Evolutionary conservation across 53 echinoderm and acorn worm species (phyloP).

Genomic region (Astropecten irregularis): DNA sequence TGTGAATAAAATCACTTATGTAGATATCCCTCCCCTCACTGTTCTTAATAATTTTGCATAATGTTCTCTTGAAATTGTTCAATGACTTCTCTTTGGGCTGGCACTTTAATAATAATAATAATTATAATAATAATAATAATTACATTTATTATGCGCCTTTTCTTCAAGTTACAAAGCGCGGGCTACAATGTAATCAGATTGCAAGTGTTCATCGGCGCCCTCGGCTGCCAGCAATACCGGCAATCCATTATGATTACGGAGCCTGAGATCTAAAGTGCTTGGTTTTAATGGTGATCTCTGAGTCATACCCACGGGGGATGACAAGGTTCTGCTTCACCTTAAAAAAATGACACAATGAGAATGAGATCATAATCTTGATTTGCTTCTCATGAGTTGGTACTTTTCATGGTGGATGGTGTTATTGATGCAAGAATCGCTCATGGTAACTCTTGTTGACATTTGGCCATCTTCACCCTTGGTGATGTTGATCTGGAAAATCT

Average conservation of each 20-base stretch:
- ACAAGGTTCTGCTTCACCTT: background rate
- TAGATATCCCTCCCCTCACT: background rate
- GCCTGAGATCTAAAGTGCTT: too few relatives aligned
- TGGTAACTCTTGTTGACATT: too few relatives aligned
- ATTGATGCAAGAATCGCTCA: background rate
- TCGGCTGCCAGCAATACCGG: too few relatives aligned
- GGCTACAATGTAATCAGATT: too few relatives aligned
- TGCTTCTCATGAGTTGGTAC: background rate
- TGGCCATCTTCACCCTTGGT: background rate
- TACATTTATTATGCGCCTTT: too few relatives aligned
- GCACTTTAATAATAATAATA: too few relatives aligned
- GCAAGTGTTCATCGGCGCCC: too few relatives aligned
- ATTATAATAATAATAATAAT: too few relatives aligned
- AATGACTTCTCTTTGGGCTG: background rate
- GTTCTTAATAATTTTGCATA: background rate
- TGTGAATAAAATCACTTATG: background rate
- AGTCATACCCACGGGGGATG: background rate
- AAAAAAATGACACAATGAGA: too few relatives aligned
- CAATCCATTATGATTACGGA: too few relatives aligned
- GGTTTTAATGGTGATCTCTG: background rate
- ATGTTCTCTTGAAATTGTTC: too few relatives aligned
- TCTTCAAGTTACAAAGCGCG: too few relatives aligned
- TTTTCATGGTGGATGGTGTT: slow-evolving; percentile 7
- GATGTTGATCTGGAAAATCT: background rate
- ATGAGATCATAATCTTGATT: background rate